phyloP scores from a whole-genome alignment of 2,797 vertebrate species.

The Falco concolor region DNA sequence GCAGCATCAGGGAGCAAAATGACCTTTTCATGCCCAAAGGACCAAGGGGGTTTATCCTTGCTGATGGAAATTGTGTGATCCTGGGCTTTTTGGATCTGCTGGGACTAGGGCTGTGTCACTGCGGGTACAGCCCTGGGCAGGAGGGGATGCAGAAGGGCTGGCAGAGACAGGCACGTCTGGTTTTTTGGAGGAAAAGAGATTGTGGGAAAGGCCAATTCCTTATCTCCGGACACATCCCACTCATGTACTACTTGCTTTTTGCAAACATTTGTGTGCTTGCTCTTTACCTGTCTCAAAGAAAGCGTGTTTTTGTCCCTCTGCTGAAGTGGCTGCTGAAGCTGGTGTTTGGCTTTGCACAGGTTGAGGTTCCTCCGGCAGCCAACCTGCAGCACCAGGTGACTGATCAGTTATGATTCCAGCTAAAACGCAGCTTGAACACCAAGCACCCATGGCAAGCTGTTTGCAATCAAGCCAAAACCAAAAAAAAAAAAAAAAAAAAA shows the following conservation, averaged over 20 bases:
- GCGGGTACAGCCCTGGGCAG: neutral
- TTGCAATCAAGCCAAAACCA: constrained; percentile 18
- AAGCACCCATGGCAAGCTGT: neutral
- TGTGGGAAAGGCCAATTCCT: neutral
- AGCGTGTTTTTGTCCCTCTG: fast-evolving
- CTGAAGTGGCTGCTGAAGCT: fast-evolving
- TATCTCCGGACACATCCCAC: neutral
- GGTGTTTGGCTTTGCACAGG: neutral
- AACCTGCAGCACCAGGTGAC: neutral
- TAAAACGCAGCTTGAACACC: neutral
- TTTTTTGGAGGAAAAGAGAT: neutral
- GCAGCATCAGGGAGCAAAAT: neutral
- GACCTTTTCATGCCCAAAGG: neutral
- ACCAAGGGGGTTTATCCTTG: neutral
- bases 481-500: neutral
- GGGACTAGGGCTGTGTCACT: neutral
- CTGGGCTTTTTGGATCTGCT: neutral
- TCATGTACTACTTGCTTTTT: neutral
- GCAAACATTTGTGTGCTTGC: neutral
- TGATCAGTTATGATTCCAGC: neutral
- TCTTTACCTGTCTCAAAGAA: neutral
- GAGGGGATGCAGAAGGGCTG: neutral
- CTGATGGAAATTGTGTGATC: neutral
- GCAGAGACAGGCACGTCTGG: neutral
- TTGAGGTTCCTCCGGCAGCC: neutral